These are phyloP conservation scores for Varecia variegata DNA, from an alignment of 2,797 vertebrate genomes.

Conservation along the genomic window DNA sequence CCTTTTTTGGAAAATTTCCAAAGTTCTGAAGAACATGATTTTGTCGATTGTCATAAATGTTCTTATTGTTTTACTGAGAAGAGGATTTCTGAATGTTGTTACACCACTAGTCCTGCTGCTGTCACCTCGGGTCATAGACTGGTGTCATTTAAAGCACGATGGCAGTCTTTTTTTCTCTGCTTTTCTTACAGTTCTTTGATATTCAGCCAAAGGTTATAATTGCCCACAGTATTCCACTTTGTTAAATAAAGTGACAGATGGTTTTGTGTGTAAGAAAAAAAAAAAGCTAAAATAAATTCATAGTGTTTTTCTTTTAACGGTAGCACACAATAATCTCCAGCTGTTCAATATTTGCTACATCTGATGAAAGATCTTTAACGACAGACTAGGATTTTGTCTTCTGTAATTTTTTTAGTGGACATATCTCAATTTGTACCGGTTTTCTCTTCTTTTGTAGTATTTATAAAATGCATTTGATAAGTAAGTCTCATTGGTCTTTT, in stretches of 20 bases:
- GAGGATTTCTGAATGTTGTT: background rate
- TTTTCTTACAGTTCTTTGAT: background rate
- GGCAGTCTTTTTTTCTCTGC: background rate
- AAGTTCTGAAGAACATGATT: background rate
- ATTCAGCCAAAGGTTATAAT: background rate
- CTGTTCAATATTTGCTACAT: slow-evolving; percentile 19
- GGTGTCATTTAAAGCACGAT: background rate
- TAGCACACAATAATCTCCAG: background rate
- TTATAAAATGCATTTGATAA: slow-evolving; percentile 8
- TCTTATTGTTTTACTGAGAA: background rate
- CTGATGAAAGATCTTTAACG: slow-evolving; percentile 6
- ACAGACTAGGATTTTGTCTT: background rate
- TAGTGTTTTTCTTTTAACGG: background rate
- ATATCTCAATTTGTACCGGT: background rate
- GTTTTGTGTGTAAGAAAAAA: background rate
- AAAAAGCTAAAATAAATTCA: background rate
- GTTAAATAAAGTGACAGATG: slow-evolving; percentile 35
- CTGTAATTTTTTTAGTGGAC: background rate
- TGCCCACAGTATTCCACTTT: background rate
- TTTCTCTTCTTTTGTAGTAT: background rate
- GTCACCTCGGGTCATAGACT: background rate
- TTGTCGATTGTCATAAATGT: background rate
- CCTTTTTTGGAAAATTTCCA: background rate
- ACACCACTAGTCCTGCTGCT: too few relatives aligned
- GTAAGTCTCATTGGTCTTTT: background rate